Evolutionary conservation across 2,113 vertebrate genomes (phyloP).

Genomic region (Leptodactylus fuscus): DNA sequence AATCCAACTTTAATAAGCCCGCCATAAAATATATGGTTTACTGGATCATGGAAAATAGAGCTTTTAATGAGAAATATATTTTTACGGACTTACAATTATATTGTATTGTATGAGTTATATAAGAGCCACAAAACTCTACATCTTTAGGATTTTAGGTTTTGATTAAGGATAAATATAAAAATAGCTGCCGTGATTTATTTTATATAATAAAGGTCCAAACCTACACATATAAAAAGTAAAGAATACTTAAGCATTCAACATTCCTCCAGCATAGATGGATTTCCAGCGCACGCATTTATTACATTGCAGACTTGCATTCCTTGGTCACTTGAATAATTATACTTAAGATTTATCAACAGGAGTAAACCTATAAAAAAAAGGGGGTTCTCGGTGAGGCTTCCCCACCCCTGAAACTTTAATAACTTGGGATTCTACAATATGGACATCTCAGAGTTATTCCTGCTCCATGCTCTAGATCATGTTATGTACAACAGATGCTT

Average conservation of each 20-base stretch:
- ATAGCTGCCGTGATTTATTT: background rate
- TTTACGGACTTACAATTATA: conserved; percentile 18
- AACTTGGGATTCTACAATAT: too few species aligned
- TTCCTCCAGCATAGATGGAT: background rate
- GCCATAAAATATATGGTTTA: conserved; percentile 44
- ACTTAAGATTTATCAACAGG: too few species aligned
- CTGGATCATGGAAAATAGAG: conserved; percentile 16
- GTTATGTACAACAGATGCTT: too few species aligned
- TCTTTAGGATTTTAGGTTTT: background rate
- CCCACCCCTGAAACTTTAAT: too few species aligned
- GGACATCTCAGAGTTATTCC: too few species aligned
- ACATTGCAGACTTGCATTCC: background rate
- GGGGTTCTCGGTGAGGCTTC: too few species aligned
- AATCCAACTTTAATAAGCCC: conserved; percentile 42
- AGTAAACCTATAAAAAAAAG: too few species aligned
- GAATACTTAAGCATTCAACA: background rate
- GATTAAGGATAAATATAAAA: conserved; percentile 4
- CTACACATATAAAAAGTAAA: background rate
- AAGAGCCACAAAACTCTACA: background rate
- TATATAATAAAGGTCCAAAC: background rate
- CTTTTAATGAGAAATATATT: conserved; percentile 37
- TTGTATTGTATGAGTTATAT: background rate
- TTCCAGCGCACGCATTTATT: background rate
- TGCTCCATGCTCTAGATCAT: too few species aligned
- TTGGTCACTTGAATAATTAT: too few species aligned